phyloP scores from a whole-genome alignment of 1,140 invertebrate genomes.

The Cotesia glomerata region DNA sequence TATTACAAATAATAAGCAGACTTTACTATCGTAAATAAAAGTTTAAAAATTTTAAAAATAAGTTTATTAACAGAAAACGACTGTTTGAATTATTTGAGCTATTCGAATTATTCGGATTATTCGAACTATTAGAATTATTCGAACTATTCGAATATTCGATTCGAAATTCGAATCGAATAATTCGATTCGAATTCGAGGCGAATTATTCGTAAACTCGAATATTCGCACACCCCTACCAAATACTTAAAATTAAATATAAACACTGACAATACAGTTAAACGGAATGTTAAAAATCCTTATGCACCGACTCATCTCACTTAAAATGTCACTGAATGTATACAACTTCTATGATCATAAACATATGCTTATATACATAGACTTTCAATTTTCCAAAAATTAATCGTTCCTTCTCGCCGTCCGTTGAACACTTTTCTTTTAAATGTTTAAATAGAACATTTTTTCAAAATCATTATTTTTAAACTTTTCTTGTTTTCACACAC shows the following conservation, averaged over 20 bases:
- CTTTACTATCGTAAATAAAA: too few relatives aligned
- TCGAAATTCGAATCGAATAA: too few relatives aligned
- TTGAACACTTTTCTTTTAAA: not conserved
- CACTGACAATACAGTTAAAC: not conserved
- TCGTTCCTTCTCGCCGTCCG: not conserved
- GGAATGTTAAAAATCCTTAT: conserved; percentile 20
- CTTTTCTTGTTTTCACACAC: not conserved
- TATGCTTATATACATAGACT: conserved; percentile 2
- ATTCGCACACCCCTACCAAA: too few relatives aligned
- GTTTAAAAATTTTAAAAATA: too few relatives aligned
- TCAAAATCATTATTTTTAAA: not conserved
- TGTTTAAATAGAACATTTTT: not conserved
- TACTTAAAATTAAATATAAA: not conserved
- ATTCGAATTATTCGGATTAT: too few relatives aligned
- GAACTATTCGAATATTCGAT: too few relatives aligned
- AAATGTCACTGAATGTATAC: conserved; percentile 23
- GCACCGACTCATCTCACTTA: conserved; percentile 11
- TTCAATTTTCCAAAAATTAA: not conserved
- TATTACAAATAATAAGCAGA: too few relatives aligned
- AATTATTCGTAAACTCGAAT: too few relatives aligned
- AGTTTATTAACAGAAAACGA: too few relatives aligned
- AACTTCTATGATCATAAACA: not conserved
- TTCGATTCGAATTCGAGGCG: too few relatives aligned
- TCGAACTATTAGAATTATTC: too few relatives aligned
- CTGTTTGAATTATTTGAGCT: too few relatives aligned